Evolutionary conservation across 2,113 vertebrate species (phyloP), one percentile per base, ranked within the genome.

Genomic region (Uria lomvia): DNA sequence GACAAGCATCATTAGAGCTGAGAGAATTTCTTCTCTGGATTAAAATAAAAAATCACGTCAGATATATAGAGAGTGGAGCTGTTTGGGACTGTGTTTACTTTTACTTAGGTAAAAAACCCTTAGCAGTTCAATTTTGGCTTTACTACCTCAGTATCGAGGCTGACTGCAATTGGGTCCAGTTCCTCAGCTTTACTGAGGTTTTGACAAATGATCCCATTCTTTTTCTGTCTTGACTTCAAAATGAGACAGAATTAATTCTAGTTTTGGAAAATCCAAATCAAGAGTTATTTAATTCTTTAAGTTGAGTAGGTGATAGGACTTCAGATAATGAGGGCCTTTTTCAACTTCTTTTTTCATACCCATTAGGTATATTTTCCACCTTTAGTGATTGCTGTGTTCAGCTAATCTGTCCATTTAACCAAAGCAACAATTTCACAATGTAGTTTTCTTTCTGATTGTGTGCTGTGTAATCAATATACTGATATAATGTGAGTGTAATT

Each of bases 391-490:
- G 92, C 94, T 94, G 91, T 97, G 94, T 97, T 97, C 95, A 98
- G 98, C 97, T 98, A 98, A 98, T 98, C 95, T 95, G 80, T 94
- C 94, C 96, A 93, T 98, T 98, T 98, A 98, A 97, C 97, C 96
- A 98, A 98, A 98, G 98, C 97, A 98, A 97, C 97, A 98, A 98
- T 97, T 98, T 97, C 97, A 97, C 98, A 98, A 96, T 98, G 97
- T 98, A 97, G 97, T 98, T 98, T 98, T 97, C 97, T 95, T 98
- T 98, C 97, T 98, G 97, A 98, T 98, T 98, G 98, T 98, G 95
- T 98, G 98, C 98, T 98, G 98, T 98, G 98, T 98, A 98, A 98
- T 98, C 97, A 98, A 98, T 98, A 98, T 97, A 98, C 97, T 98
- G 97, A 97, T 98, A 98, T 97, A 98, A 98, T 98, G 95, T 97